Base-by-base conservation (phyloP, 2,888 invertebrate species). In the Andrena haemorrhoa region DNA sequence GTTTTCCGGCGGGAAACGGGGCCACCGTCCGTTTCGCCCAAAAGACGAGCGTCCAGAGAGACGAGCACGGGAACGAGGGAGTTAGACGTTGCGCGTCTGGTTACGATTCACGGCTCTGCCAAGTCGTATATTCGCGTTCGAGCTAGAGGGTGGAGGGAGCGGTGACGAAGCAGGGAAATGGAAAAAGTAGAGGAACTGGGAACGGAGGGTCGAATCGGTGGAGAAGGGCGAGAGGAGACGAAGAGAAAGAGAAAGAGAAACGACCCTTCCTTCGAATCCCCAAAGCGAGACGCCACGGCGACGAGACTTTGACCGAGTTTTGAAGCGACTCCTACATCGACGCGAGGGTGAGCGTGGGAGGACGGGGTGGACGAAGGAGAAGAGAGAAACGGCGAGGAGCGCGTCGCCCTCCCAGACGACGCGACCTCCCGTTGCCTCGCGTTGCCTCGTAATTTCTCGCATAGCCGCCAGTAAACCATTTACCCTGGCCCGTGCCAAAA, bases 231-330 rank as follows among this genome's bases (percentile, higher is more conserved):
- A n/a, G 63, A 77, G 60, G 58, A 76, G 65, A 71, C 6, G 60
- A n/a, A 74, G 83, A 84, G 85, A 84, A 76, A 74, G 83, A 84
- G 85, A 84, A 76, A 86, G 85, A 85, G 89, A 87, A 87, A 85
- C 88, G 89, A 87, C 83, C 88, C 85, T 87, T 89, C 84, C 89
- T 86, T 86, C 85, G 89, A 87, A 92, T 92, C 90, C 92, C 91
- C 91, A 91, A 92, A 91, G 93, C 91, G 82, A 89, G 86, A 88
- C 89, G 88, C 82, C 87, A 82, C 88, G 82, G 77, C 88, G 91
- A 90, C 91, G 92, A 93, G 93, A 93, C 93, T 93, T 93, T 93
- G 93, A 93, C 93, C 93, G 93, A 93, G 93, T 93, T 93, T 93
- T 93, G 91, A 91, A 89, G 90, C 91, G 90, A 91, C 91, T 91